Evolutionary conservation across 2,888 invertebrate species (phyloP).

Genomic region (Mimachlamys varia): DNA sequence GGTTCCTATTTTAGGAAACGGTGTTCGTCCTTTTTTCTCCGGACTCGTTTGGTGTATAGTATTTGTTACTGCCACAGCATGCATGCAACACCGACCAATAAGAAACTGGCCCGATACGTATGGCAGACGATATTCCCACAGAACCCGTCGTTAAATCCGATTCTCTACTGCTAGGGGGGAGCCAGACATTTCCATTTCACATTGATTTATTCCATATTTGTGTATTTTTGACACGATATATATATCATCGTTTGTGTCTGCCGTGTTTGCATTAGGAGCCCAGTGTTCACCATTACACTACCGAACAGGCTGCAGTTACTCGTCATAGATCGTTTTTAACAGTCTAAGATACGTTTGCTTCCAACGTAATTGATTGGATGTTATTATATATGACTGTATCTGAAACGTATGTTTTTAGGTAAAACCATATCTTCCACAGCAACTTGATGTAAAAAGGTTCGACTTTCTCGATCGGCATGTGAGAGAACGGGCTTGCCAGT

Average conservation of each 20-base stretch:
- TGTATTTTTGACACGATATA: not conserved
- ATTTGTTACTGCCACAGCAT: too few relatives aligned
- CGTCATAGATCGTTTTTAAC: too few relatives aligned
- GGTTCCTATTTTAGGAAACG: too few relatives aligned
- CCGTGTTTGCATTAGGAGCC: not conserved
- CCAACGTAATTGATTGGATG: not conserved
- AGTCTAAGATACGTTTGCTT: too few relatives aligned
- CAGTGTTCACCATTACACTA: not conserved
- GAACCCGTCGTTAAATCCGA: too few relatives aligned
- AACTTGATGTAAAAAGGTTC: not conserved
- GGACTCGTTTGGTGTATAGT: too few relatives aligned
- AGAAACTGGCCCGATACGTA: not conserved
- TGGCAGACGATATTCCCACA: not conserved
- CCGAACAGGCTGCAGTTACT: not conserved
- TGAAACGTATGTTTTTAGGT: too few relatives aligned
- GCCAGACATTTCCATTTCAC: not conserved
- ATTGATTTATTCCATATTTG: not conserved
- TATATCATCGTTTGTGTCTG: not conserved
- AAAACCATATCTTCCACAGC: not conserved
- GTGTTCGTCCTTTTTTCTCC: too few relatives aligned
- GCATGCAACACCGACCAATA: not conserved
- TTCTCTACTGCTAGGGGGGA: not conserved
- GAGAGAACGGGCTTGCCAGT: too few relatives aligned
- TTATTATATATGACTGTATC: not conserved
- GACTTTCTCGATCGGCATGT: too few relatives aligned